Percentiles rank a stretch among this genome's conserved stretches.
Conservation (phyloP, 2,888 invertebrate species). For the Nematopogon swammerdamellus region DNA sequence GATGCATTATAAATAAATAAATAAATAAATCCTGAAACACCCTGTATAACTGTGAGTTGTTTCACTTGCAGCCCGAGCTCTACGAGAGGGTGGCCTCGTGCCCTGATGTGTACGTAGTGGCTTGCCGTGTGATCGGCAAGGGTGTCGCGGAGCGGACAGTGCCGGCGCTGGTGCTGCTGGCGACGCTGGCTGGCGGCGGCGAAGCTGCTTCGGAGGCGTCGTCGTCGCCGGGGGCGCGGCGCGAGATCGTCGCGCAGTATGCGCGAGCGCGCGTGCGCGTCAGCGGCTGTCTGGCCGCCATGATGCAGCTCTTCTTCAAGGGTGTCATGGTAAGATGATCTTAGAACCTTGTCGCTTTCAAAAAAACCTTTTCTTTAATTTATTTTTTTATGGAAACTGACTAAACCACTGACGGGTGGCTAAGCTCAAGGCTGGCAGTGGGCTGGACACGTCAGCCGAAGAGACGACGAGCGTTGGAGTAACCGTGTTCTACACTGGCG, state of each 20-base stretch:
- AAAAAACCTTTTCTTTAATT: too few species aligned
- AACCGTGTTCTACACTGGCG: too few species aligned
- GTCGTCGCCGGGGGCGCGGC: conserved; percentile 11
- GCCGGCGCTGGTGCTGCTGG: conserved; percentile 28
- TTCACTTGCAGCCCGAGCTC: too few species aligned
- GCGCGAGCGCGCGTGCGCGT: conserved; percentile 30
- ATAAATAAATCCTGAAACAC: too few species aligned
- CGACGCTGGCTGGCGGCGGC: conserved; percentile 18
- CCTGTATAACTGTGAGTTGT: too few species aligned
- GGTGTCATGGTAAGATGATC: conserved; percentile 28
- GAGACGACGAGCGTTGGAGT: too few species aligned
- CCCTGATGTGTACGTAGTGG: conserved; percentile 26
- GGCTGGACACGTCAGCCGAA: too few species aligned
- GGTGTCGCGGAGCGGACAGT: conserved; percentile 21
- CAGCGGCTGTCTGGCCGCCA: conserved; percentile 33
- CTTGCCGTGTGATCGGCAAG: conserved; percentile 20
- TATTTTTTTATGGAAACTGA: too few species aligned
- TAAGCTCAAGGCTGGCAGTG: too few species aligned
- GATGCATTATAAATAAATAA: too few species aligned
- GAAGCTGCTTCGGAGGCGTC: conserved; percentile 18
- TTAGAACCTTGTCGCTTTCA: too few species aligned
- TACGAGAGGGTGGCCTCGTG: conserved; percentile 23
- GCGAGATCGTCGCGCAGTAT: conserved; percentile 18
- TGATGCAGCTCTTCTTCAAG: conserved; percentile 27
- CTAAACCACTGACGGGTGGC: too few species aligned